A percentile compares a stretch with the other conserved stretches of the same genome.
Evolutionary conservation across 30 jellyfish, hydroid and myxozoan species (phyloP).

Genomic region (Calvadosia cruxmelitensis): DNA sequence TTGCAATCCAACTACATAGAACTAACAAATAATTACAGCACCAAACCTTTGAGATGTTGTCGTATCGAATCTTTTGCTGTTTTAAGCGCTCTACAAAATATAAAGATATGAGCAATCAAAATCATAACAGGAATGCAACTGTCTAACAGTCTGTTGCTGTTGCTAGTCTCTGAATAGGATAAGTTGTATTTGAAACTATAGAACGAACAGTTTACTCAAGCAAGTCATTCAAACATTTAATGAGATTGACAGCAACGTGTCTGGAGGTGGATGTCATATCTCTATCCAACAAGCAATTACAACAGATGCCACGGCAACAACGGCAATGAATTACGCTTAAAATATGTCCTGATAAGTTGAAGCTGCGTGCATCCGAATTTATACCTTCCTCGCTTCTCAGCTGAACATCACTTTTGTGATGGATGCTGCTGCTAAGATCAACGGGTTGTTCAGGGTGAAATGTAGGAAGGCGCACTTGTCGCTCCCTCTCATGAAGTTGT

Average conservation of each 20-base stretch:
- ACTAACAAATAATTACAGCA: too few relatives aligned
- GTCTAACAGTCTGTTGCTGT: too few relatives aligned
- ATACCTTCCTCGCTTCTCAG: background rate
- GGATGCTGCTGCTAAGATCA: background rate
- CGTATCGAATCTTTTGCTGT: background rate
- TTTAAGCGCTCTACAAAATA: background rate
- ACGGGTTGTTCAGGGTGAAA: background rate
- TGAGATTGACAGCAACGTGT: too few relatives aligned
- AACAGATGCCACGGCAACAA: background rate
- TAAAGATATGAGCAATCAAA: too few relatives aligned
- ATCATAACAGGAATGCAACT: background rate
- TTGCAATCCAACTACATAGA: too few relatives aligned
- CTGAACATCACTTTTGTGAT: background rate
- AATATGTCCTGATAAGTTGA: background rate
- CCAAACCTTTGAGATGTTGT: background rate
- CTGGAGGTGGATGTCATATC: background rate
- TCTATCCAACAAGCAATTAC: background rate
- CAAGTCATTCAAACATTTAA: too few relatives aligned
- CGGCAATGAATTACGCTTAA: background rate
- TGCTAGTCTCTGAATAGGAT: too few relatives aligned
- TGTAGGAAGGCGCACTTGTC: background rate
- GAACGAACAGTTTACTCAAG: too few relatives aligned
- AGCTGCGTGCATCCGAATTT: too few relatives aligned
- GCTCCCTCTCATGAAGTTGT: background rate
- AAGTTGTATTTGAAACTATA: too few relatives aligned